Percentiles rank a stretch among this genome's conserved stretches.
phyloP scores from a whole-genome alignment of 2,797 vertebrate species.

The Ctenochaetus hawaiiensis region DNA sequence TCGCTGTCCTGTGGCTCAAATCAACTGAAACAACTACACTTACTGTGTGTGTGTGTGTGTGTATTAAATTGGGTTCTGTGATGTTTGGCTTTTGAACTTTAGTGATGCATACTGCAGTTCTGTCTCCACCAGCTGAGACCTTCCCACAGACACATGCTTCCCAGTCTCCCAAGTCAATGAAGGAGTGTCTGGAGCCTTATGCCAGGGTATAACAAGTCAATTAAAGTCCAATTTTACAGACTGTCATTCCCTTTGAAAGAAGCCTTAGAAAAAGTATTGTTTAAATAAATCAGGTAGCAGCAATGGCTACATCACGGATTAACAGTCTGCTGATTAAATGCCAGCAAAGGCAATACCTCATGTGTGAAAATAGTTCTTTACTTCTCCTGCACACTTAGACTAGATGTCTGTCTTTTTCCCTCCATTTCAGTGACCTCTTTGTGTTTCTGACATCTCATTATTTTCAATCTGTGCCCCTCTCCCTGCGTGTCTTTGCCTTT shows the following conservation, averaged over 20 bases:
- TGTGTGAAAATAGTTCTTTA: slow-evolving; percentile 16
- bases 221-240: not conserved
- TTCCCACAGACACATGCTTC: slow-evolving; percentile 83
- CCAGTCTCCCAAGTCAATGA: slow-evolving; percentile 87
- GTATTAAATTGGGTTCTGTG: not conserved
- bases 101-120: not conserved
- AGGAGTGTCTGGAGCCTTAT: slow-evolving; percentile 90
- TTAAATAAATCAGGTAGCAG: not conserved
- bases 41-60: not conserved
- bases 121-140: slow-evolving; percentile 13
- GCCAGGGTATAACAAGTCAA: slow-evolving; percentile 86
- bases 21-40: not conserved
- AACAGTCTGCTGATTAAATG: not conserved
- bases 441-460: slow-evolving; percentile 50
- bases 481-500: slow-evolving; percentile 33
- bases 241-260: not conserved
- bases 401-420: slow-evolving; percentile 23
- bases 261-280: not conserved
- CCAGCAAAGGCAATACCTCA: slow-evolving; percentile 9
- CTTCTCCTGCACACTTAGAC: slow-evolving; percentile 8
- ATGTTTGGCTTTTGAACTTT: slow-evolving; percentile 2
- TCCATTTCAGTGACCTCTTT: slow-evolving; percentile 49
- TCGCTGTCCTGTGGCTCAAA: slow-evolving; percentile 30
- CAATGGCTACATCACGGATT: not conserved
- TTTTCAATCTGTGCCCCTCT: slow-evolving; percentile 58